phyloP scores from a whole-genome alignment of 2,797 vertebrate genomes.

The Poliocrania exsul region DNA sequence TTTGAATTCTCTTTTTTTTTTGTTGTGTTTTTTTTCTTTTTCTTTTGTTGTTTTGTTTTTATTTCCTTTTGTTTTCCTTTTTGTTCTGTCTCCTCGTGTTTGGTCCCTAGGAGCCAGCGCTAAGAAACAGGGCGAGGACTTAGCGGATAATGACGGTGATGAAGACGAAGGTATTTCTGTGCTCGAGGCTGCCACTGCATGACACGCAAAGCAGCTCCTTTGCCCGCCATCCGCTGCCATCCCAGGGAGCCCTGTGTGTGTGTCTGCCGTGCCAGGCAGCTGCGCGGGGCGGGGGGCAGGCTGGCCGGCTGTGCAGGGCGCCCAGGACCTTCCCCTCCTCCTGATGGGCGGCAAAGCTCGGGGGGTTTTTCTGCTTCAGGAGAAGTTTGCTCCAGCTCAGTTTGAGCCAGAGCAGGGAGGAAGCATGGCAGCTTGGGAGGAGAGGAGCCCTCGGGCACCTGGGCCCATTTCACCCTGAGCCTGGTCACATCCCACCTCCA shows the following conservation, averaged over 20 bases:
- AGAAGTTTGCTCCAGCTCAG: neutral
- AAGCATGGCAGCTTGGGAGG: conserved; percentile 42
- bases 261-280: conserved; percentile 44
- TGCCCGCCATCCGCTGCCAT: conserved; percentile 69
- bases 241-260: conserved; percentile 66
- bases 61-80: conserved; percentile 76
- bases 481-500: conserved; percentile 45
- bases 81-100: conserved; percentile 89
- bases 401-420: conserved; percentile 5
- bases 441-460: neutral
- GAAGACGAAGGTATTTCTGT: conserved; percentile 99
- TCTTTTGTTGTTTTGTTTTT: conserved; percentile 66
- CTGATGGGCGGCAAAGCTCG: neutral
- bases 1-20: conserved; percentile 89
- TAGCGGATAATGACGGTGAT: conserved; percentile 99
- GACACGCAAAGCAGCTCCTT: conserved; percentile 68
- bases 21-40: neutral
- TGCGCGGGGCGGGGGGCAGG: conserved; percentile 44
- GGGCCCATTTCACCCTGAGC: conserved; percentile 46
- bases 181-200: conserved; percentile 83
- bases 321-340: conserved; percentile 40
- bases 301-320: conserved; percentile 55
- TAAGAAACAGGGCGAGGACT: conserved; percentile 99
- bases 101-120: conserved; percentile 95
- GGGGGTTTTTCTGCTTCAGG: neutral